Evolutionary conservation across 2,797 vertebrate genomes (phyloP).

Genomic region (Schizopygopsis pylzovi): DNA sequence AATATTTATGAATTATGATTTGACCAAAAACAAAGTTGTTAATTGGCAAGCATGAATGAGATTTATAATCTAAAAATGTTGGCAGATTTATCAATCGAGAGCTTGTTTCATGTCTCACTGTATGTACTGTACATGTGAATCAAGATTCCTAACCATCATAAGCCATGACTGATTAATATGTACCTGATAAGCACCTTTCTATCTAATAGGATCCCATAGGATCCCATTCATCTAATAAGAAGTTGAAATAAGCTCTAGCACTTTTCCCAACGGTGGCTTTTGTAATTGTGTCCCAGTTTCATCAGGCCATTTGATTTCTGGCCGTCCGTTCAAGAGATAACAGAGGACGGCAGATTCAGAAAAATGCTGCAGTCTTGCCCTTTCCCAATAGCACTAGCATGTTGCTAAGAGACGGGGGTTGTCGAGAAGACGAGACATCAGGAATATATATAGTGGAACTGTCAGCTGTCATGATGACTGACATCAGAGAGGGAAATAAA

Average conservation of each 20-base stretch:
- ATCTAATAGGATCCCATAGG: background rate
- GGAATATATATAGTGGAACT: slow-evolving; percentile 48
- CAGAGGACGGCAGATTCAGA: slow-evolving; percentile 19
- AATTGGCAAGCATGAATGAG: background rate
- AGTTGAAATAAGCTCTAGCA: background rate
- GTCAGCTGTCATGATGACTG: slow-evolving; percentile 54
- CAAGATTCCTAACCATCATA: background rate
- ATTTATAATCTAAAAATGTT: background rate
- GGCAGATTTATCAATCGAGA: background rate
- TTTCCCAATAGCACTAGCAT: slow-evolving; percentile 25
- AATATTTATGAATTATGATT: background rate
- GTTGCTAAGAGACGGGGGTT: slow-evolving; percentile 55
- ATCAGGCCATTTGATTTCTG: slow-evolving; percentile 30
- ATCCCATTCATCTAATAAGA: background rate
- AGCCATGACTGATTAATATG: background rate
- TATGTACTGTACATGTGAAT: background rate
- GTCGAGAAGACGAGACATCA: slow-evolving; percentile 8
- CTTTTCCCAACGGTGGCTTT: background rate
- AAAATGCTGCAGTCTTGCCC: slow-evolving; percentile 40
- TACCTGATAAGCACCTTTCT: background rate
- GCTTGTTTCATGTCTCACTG: background rate
- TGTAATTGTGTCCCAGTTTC: slow-evolving; percentile 8
- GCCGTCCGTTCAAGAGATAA: background rate
- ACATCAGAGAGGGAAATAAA: slow-evolving; percentile 36
- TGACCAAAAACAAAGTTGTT: background rate